Evolutionary conservation across 2,888 invertebrate species (phyloP).

Genomic region (Adelphocoris suturalis): DNA sequence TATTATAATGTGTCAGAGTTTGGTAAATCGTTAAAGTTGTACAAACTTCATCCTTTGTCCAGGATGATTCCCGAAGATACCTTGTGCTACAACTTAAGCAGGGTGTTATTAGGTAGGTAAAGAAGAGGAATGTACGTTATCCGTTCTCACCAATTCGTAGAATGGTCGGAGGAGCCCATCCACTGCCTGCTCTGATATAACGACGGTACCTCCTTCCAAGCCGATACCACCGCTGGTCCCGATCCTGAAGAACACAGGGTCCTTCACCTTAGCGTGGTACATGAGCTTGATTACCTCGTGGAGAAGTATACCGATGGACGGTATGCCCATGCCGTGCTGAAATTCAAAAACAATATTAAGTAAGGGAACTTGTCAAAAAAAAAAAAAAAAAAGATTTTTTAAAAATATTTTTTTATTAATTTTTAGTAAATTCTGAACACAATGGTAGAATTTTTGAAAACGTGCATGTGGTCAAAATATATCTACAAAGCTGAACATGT

Average conservation of each 20-base stretch:
- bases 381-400: not conserved
- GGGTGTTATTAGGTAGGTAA: no score
- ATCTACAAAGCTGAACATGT: no score
- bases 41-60: no score
- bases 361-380: no score
- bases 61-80: no score
- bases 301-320: conserved; percentile 95
- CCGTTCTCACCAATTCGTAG: conserved; percentile 87
- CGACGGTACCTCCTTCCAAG: conserved; percentile 94
- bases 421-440: not conserved
- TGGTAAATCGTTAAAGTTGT: no score
- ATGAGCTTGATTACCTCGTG: conserved; percentile 98
- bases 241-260: conserved; percentile 95
- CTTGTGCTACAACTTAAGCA: no score
- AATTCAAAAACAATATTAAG: conserved; percentile 75
- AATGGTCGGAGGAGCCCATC: conserved; percentile 91
- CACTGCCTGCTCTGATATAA: conserved; percentile 94
- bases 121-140: no score
- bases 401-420: not conserved
- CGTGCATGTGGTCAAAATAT: no score
- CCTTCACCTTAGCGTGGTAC: conserved; percentile 92
- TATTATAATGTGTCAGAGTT: no score
- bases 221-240: conserved; percentile 96
- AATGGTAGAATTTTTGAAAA: not conserved
- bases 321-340: conserved; percentile 99